phyloP scores from a whole-genome alignment of 1,140 invertebrate genomes.

The Thaumetopoea pityocampa region DNA sequence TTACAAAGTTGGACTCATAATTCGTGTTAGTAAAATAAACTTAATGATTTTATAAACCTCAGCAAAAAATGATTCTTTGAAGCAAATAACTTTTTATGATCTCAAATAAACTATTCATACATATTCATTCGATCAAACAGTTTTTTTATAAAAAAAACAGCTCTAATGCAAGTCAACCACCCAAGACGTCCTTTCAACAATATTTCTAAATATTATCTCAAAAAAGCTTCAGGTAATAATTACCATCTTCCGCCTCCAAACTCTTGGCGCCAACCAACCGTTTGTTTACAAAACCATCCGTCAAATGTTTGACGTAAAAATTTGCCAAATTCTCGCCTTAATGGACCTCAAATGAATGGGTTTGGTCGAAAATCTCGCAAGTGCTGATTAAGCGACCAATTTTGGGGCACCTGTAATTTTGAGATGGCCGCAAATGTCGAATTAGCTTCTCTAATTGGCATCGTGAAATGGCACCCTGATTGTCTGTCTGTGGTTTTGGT shows the following conservation, averaged over 20 bases:
- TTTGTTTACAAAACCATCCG: constrained; percentile 24
- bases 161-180: constrained; percentile 19
- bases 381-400: constrained; percentile 18
- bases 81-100: no score
- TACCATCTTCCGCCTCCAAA: constrained; percentile 12
- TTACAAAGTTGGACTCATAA: no score
- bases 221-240: constrained; percentile 23
- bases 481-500: constrained; percentile 46
- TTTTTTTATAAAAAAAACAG: no score
- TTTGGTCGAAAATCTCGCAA: constrained; percentile 24
- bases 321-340: constrained; percentile 31
- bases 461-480: constrained; percentile 28
- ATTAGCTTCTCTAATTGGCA: constrained; percentile 21
- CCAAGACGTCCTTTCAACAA: constrained; percentile 23
- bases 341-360: constrained; percentile 32
- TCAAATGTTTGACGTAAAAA: constrained; percentile 37
- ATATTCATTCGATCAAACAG: no score
- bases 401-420: constrained; percentile 20
- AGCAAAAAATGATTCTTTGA: no score
- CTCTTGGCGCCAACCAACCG: constrained; percentile 13
- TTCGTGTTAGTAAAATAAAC: no score
- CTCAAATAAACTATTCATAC: no score
- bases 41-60: no score
- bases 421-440: constrained; percentile 6
- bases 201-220: constrained; percentile 17